Evolutionary conservation across 2,797 vertebrate genomes (phyloP).

Genomic region (Danio choprae): DNA sequence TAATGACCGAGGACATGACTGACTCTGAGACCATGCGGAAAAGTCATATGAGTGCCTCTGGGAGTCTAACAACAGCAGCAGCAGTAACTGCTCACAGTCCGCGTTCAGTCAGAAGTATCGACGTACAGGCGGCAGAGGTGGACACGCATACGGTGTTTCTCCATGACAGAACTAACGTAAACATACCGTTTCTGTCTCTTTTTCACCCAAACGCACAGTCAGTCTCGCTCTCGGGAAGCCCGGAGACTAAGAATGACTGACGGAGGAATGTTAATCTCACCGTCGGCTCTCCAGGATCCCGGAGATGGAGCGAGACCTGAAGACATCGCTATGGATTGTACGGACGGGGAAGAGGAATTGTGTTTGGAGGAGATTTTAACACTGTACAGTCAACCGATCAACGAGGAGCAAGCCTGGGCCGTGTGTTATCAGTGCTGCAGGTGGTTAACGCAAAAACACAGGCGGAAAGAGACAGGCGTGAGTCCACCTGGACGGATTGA

Average conservation of each 20-base stretch:
- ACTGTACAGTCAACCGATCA: constrained; percentile 94
- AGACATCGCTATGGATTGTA: constrained; percentile 71
- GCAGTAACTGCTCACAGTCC: not conserved
- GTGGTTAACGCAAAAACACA: constrained; percentile 74
- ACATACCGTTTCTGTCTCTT: constrained; percentile 11
- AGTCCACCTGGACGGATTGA: constrained; percentile 68
- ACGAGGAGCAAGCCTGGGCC: constrained; percentile 98
- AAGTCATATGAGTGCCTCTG: constrained; percentile 8
- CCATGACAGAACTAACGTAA: constrained; percentile 55
- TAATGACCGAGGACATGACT: not conserved
- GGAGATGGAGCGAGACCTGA: constrained; percentile 63
- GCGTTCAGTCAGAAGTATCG: constrained; percentile 15
- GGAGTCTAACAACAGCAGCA: not conserved
- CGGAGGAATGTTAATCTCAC: constrained; percentile 69
- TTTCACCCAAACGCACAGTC: not conserved
- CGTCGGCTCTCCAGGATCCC: constrained; percentile 65
- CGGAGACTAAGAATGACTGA: constrained; percentile 71
- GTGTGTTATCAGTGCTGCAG: constrained; percentile 94
- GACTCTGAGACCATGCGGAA: constrained; percentile 69
- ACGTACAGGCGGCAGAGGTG: not conserved
- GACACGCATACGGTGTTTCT: constrained; percentile 18
- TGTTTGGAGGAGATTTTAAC: constrained; percentile 88
- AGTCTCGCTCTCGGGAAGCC: constrained; percentile 32
- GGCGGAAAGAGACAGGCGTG: constrained; percentile 64
- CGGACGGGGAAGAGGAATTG: constrained; percentile 78